Percentiles rank a stretch among this genome's conserved stretches.
Evolutionary conservation across 2,797 vertebrate species (phyloP).

Genomic region (Linurgus olivaceus): DNA sequence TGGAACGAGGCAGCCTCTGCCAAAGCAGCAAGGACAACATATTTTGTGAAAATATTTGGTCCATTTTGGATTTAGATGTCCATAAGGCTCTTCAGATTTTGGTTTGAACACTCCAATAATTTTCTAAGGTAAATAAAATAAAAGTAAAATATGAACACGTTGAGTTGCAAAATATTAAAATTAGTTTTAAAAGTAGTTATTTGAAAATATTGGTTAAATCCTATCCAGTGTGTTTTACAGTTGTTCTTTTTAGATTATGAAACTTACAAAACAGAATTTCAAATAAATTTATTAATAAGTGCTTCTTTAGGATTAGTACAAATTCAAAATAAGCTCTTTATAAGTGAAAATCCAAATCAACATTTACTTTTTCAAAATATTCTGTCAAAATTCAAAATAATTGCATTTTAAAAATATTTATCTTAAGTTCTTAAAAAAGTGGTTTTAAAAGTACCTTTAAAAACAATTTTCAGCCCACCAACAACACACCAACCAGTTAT

Average conservation of each 20-base stretch:
- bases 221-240: neutral
- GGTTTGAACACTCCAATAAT: constrained; percentile 96
- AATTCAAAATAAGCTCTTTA: neutral
- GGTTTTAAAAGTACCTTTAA: neutral
- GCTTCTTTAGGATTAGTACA: neutral
- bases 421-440: neutral
- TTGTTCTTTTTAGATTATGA: neutral
- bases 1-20: constrained; percentile 92
- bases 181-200: neutral
- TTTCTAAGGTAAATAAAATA: constrained; percentile 77
- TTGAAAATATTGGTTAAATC: neutral
- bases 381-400: neutral
- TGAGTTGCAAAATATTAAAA: neutral
- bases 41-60: constrained; percentile 99
- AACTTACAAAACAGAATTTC: neutral
- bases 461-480: neutral
- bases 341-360: neutral
- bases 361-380: neutral
- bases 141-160: neutral
- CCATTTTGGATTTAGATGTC: constrained; percentile 98
- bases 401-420: neutral
- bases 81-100: constrained; percentile 98
- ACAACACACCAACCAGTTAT: neutral
- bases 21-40: constrained; percentile 98
- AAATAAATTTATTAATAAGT: neutral